Evolutionary conservation across 2,797 vertebrate species (phyloP), one percentile per base, ranked within the genome.

Genomic region (Poecilia velifera): DNA sequence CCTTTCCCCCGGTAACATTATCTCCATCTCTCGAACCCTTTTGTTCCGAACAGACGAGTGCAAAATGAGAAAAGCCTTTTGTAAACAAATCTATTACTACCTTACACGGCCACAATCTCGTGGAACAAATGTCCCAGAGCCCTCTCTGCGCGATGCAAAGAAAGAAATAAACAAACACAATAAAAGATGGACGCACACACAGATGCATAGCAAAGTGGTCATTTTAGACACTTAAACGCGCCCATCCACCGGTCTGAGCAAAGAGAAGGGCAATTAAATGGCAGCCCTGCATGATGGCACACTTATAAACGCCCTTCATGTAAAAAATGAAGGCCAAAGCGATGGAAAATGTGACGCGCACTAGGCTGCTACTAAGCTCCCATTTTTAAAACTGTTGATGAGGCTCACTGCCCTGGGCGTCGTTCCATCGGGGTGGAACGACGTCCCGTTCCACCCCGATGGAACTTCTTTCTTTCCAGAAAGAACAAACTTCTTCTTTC

Each of bases 1-100:
- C 91, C 93, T 93, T 94, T 93, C 72, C 84, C 84, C 85, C 78
- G 31, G 66, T 79, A 85, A 85, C 83, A 92, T 92, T 87, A 91
- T 88, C 91, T 87, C 79, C 81, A 86, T 81, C 90, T 91, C 70
- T 74, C n/a, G 86, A 83, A 72, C 68, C 76, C 79, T 64, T 88
- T 93, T 94, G 89, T 93, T 88, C 76, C 41, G 79, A 83, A 85
- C 76, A 78, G 73, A 87, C 59, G 80, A 88, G 76, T 84, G 71
- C 41, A 36, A 84, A 81, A 86, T 77, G 83, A 87, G 77, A 89
- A 87, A 85, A 87, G 88, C 88, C 90, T 94, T 41, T 87, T 83
- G 86, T 82, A 88, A 89, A 86, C 85, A 87, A 91, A 89, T 46
- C 77, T 70, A 36, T 51, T 76, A 68, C 84, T 82, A 74, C 80